Evolutionary conservation across 1,140 invertebrate species (phyloP).

Genomic region (Hycleus phaleratus): DNA sequence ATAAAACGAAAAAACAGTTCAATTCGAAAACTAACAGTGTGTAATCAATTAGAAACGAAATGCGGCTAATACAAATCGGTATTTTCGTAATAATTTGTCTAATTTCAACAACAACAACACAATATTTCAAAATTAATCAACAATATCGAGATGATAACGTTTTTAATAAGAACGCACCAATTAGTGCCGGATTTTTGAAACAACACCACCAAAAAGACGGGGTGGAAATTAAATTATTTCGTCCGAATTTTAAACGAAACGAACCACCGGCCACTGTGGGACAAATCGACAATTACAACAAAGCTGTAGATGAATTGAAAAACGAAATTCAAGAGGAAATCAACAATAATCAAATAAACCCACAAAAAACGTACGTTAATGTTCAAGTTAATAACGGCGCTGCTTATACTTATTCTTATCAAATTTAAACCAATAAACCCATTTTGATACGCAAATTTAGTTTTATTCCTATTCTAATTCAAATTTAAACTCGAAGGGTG

Average conservation of each 20-base stretch:
- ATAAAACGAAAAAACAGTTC: too few species aligned
- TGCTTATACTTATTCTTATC: too few species aligned
- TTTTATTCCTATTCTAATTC: too few species aligned
- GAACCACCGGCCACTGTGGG: slow-evolving; percentile 8
- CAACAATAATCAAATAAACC: neutral
- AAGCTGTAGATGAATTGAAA: slow-evolving; percentile 5
- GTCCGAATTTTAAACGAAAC: slow-evolving; percentile 1
- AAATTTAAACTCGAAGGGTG: too few species aligned
- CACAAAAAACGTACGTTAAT: too few species aligned
- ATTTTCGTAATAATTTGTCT: too few species aligned
- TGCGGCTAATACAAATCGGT: too few species aligned
- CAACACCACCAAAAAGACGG: neutral
- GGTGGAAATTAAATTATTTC: slow-evolving; percentile 4
- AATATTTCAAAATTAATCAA: slow-evolving; percentile 1
- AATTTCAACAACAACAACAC: neutral
- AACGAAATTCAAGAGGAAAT: neutral
- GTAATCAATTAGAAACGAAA: too few species aligned
- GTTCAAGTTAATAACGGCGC: neutral
- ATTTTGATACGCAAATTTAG: too few species aligned
- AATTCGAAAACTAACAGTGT: too few species aligned
- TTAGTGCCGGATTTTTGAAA: neutral
- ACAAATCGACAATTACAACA: slow-evolving; percentile 8
- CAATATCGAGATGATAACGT: neutral
- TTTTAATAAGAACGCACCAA: neutral
- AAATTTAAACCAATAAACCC: too few species aligned